These are phyloP conservation scores for Antrozous pallidus DNA, from an alignment of 2,797 vertebrate genomes.

Conservation along the genomic window DNA sequence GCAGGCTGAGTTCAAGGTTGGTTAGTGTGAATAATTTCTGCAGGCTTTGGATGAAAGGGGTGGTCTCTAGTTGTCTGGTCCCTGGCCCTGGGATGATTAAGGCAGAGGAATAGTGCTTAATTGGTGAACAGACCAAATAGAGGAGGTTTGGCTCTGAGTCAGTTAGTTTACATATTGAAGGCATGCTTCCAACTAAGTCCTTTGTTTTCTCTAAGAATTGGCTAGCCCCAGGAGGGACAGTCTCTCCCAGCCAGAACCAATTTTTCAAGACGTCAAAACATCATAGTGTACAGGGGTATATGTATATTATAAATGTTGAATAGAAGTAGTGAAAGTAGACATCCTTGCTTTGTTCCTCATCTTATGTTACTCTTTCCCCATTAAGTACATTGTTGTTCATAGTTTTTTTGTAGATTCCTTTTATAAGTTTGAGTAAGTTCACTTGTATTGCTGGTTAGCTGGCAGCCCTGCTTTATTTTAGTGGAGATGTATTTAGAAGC, in stretches of 20 bases:
- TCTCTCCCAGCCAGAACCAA: background rate
- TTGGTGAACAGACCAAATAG: background rate
- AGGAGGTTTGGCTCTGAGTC: background rate
- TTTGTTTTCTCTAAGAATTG: background rate
- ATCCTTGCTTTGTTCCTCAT: background rate
- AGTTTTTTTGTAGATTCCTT: background rate
- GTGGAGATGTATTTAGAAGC: background rate
- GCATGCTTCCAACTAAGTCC: background rate
- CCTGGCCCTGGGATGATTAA: background rate
- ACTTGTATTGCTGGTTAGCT: background rate
- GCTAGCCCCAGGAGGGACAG: background rate
- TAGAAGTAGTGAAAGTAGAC: background rate
- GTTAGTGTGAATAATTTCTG: background rate
- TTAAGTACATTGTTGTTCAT: background rate
- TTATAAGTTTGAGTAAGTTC: background rate
- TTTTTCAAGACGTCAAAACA: background rate
- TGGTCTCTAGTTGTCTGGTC: background rate
- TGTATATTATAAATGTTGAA: background rate
- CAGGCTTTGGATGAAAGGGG: background rate
- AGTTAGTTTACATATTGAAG: background rate
- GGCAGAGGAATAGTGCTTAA: background rate
- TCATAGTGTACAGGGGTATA: background rate
- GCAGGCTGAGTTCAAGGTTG: background rate
- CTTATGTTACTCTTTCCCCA: background rate
- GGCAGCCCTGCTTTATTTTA: background rate